Evolutionary conservation across 2,888 invertebrate species (phyloP), one percentile per base, ranked within the genome.

Genomic region (Acronicta psi): DNA sequence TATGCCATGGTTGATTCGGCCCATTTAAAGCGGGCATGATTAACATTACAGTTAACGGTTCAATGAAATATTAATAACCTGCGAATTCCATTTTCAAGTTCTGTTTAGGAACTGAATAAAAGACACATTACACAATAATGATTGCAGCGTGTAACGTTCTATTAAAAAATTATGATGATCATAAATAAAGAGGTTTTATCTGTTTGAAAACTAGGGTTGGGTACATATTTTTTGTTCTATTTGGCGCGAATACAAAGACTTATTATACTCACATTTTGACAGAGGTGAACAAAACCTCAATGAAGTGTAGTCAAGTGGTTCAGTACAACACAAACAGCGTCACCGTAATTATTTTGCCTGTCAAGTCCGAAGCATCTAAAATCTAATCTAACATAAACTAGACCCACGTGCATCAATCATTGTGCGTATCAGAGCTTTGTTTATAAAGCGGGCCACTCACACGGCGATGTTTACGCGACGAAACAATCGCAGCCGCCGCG

Each of bases 21-120:
- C 17, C 34, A 16, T 67, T 67, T 65, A 8, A 50, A 60, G 50
- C 61, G 61, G 16, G 57, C 61, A 60, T 57, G 47, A 67, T 69
- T 67, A 72, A 67, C 56, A 50, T 59, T 59, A 57, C 41, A 60
- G 42, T 52, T 49, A 57, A 57, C 42, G 44, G 18, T n/a, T 7
- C n/a, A 42, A 52, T 72, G 42, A 71, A 66, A 60, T 60, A 66
- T 71, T 66, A 71, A 66, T 71, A 36, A 54, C 14, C 52, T 45
- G 41, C 38, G 40, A 29, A 68, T 50, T 45, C 31, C 52, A 55
- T 65, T 56, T 50, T 52, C 14, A 56, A 47, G 18, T 45, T 41
- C 31, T 16, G 34, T 31, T 44, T 41, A 31, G 11, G 8, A 50
- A 25, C n/a, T 49, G 18, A 11, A 29, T 29, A 29, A 11, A 29